A percentile compares a stretch with the other conserved stretches of the same genome.
These are phyloP conservation scores for Gerosis bhagava DNA, from an alignment of 2,888 invertebrate genomes.

Conservation along the genomic window DNA sequence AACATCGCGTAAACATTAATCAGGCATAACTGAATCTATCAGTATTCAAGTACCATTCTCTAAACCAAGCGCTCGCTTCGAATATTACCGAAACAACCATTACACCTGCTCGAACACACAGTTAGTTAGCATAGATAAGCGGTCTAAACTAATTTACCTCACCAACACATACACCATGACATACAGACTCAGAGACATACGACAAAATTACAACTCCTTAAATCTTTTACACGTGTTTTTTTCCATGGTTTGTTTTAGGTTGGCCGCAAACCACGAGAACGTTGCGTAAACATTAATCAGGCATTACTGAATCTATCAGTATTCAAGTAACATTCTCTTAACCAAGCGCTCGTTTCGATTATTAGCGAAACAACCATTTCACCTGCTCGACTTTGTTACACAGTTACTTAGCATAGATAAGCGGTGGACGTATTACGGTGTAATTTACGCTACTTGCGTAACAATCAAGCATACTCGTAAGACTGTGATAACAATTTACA, in stretches of 20 bases:
- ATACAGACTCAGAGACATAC: too few species aligned
- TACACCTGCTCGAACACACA: constrained; percentile 14
- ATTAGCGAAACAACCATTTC: constrained; percentile 43
- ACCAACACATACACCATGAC: too few species aligned
- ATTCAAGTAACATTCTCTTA: constrained; percentile 37
- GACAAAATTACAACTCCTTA: too few species aligned
- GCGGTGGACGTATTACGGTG: constrained; percentile 14
- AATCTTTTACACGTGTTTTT: too few species aligned
- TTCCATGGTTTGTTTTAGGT: background rate
- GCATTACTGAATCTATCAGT: constrained; percentile 35
- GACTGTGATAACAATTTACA: too few species aligned
- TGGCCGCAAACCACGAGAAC: background rate
- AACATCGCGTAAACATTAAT: constrained; percentile 30
- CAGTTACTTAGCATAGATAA: constrained; percentile 23
- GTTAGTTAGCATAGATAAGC: constrained; percentile 23
- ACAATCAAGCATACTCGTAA: too few species aligned
- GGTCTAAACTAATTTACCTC: too few species aligned
- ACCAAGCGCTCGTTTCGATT: constrained; percentile 36
- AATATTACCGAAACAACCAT: constrained; percentile 44
- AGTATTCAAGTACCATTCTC: constrained; percentile 38
- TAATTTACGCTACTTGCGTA: constrained; percentile 7
- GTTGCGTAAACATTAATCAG: constrained; percentile 33
- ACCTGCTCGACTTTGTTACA: constrained; percentile 7
- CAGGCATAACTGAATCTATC: constrained; percentile 34
- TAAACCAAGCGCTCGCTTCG: constrained; percentile 35